Evolutionary conservation across 2,797 vertebrate species (phyloP), one percentile per base, ranked within the genome.

Genomic region (Percopsis omiscomaycus): DNA sequence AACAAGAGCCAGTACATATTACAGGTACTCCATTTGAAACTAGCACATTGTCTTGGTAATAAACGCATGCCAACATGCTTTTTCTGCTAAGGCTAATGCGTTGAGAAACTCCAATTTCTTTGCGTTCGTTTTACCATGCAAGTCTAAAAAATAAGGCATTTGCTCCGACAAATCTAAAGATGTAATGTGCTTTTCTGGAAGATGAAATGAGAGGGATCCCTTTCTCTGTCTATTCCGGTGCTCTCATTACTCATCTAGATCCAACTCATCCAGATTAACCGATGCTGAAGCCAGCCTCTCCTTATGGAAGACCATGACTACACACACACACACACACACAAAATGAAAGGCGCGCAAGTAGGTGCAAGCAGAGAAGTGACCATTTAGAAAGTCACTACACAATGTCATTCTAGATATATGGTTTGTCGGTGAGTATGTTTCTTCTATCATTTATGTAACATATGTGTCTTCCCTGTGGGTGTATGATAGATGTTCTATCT

Each of bases 1-100:
- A 52, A 45, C 49, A 61, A 47, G 70, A 47, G 3, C 22, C 58
- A 62, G 13, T 62, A 44, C 45, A 44, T 55, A 55, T 15, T 45
- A 4, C 5, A 5, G 16, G n/a, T 37, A 58, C 55, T 55, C 52
- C 10, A 37, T 56, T 58, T 8, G 56, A 58, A 52, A 28, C n/a
- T 13, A 48, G 28, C 53, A 55, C 46, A 59, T 32, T 60, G 30
- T 51, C 28, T 32, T 1, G 9, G 59, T 51, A 22, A 51, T 51
- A 51, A 45, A 58, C 50, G 13, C 37, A 32, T 10, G 47, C 28
- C 45, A 22, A 32, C 14, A n/a, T 54, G 45, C 42, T n/a, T 54
- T 59, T 53, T 53, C 50, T 67, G 50, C 37, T 54, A 42, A 53
- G 56, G 45, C 64, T 47, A 11, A 29, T 22, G 30, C 10, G 46